Conservation (phyloP, 1,140 invertebrate species). For the Drosophila ambigua region DNA sequence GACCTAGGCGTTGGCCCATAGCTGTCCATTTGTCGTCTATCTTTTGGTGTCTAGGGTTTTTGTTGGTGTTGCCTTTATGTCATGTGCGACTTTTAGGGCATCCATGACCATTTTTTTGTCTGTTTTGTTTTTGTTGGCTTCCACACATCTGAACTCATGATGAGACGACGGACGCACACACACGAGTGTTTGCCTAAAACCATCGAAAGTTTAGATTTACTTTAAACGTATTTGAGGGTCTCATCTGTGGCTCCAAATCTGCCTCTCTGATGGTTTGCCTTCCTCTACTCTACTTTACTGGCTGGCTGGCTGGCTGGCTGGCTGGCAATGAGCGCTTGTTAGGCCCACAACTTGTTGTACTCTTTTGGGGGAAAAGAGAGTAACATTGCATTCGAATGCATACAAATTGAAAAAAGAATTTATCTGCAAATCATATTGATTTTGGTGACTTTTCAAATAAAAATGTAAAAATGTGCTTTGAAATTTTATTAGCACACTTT, state of each 20-base stretch:
- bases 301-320: background rate
- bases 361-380: background rate
- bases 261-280: background rate
- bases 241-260: conserved; percentile 2
- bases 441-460: too few species aligned
- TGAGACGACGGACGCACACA: conserved; percentile 19
- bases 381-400: background rate
- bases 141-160: conserved; percentile 27
- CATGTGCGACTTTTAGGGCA: conserved; percentile 60
- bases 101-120: conserved; percentile 18
- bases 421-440: too few species aligned
- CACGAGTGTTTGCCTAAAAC: conserved; percentile 5
- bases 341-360: conserved; percentile 1
- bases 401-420: too few species aligned
- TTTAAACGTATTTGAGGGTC: conserved; percentile 11
- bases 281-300: background rate
- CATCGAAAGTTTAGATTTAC: conserved; percentile 22
- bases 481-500: too few species aligned
- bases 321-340: background rate
- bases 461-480: too few species aligned
- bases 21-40: conserved; percentile 54
- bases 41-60: conserved; percentile 22
- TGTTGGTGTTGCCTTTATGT: conserved; percentile 27
- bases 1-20: conserved; percentile 49
- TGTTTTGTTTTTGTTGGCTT: conserved; percentile 14